A percentile compares a stretch with the other conserved stretches of the same genome.
Evolutionary conservation across 2,888 invertebrate genomes (phyloP).

Genomic region (Agapostemon virescens): DNA sequence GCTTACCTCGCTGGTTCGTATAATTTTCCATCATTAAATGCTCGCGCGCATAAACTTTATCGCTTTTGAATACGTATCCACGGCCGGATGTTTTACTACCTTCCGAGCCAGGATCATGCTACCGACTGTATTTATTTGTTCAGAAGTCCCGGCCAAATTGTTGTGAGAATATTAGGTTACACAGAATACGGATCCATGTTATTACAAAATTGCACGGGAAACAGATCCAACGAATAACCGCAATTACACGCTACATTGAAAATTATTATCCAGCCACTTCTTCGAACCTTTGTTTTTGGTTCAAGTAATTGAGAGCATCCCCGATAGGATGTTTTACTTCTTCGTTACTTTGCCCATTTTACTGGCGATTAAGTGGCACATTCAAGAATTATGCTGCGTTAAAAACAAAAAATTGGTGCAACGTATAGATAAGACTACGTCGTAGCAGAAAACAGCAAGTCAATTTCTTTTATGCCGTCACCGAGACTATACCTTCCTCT

Average conservation of each 20-base stretch:
- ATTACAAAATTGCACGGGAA: slow-evolving; percentile 13
- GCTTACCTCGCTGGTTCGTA: slow-evolving; percentile 45
- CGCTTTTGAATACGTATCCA: slow-evolving; percentile 30
- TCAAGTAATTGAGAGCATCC: neutral
- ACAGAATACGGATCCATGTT: neutral
- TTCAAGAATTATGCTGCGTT: neutral
- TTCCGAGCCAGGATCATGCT: neutral
- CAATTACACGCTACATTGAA: slow-evolving; percentile 36
- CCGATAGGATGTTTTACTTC: neutral
- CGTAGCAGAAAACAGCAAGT: neutral
- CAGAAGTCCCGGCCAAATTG: neutral
- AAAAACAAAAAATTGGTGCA: no score
- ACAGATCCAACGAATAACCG: neutral
- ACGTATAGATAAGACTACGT: no score
- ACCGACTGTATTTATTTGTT: slow-evolving; percentile 16
- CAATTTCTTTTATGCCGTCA: no score
- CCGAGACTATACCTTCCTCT: no score
- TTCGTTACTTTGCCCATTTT: slow-evolving; percentile 4
- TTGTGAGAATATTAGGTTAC: neutral
- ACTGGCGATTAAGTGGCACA: neutral
- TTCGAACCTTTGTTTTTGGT: neutral
- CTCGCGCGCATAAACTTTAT: slow-evolving; percentile 48
- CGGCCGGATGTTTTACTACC: slow-evolving; percentile 23
- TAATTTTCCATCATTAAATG: slow-evolving; percentile 61
- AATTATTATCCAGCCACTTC: slow-evolving; percentile 20